Conservation (phyloP, 2,888 invertebrate genomes). For the Muschampia plurimacula region DNA sequence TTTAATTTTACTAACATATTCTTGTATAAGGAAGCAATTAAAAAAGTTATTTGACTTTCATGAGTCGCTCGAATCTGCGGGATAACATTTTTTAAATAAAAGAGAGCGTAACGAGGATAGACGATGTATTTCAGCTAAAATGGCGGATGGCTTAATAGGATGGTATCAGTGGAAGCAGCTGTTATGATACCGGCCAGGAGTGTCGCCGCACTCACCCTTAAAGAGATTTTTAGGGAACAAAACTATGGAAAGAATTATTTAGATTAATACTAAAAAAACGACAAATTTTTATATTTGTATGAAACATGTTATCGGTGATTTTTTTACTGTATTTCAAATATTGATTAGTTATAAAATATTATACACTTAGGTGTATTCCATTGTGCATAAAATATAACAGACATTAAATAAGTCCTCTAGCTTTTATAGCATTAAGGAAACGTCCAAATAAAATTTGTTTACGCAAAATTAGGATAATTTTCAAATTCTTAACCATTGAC, state of each 20-base stretch:
- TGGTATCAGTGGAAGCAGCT: constrained; percentile 83
- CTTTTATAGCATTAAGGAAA: too few species aligned
- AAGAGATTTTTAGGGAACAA: constrained; percentile 61
- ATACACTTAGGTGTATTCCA: too few species aligned
- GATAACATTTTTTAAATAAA: constrained; percentile 21
- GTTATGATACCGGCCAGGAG: constrained; percentile 81
- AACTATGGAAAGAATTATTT: constrained; percentile 56
- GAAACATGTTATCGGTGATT: too few species aligned
- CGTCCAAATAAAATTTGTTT: too few species aligned
- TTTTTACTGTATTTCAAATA: too few species aligned
- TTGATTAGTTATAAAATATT: too few species aligned
- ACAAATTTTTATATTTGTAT: too few species aligned
- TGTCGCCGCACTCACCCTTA: constrained; percentile 81
- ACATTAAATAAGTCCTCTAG: too few species aligned
- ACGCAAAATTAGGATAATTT: too few species aligned
- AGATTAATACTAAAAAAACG: not conserved
- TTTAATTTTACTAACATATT: not conserved
- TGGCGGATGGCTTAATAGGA: constrained; percentile 81
- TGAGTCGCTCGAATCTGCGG: not conserved
- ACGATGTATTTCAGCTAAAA: constrained; percentile 56
- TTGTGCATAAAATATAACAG: too few species aligned
- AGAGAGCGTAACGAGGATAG: constrained; percentile 66
- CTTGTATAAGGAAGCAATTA: constrained; percentile 9
- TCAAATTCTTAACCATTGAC: too few species aligned
- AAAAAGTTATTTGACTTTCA: constrained; percentile 10